Conservation (phyloP, 2,797 vertebrate genomes). For the Sebastes paucispinis region DNA sequence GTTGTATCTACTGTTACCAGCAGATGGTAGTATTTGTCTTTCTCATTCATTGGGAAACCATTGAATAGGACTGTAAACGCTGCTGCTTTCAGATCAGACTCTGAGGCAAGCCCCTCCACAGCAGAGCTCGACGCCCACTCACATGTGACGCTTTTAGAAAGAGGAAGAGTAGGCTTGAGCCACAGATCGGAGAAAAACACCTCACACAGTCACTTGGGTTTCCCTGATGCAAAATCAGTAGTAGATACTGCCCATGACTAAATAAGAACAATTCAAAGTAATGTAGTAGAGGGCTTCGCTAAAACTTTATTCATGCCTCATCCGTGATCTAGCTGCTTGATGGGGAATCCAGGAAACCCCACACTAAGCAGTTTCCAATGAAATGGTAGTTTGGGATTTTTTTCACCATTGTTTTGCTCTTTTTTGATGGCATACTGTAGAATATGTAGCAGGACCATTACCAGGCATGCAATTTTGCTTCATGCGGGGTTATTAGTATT, state of each 20-base stretch:
- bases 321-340: background rate
- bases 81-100: background rate
- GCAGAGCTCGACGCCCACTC: background rate
- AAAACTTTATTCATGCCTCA: background rate
- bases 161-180: slow-evolving; percentile 41
- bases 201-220: slow-evolving; percentile 7
- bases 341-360: background rate
- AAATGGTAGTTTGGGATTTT: background rate
- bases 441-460: background rate
- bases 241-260: background rate
- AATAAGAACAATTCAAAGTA: background rate
- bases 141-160: slow-evolving; percentile 27
- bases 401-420: background rate
- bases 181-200: background rate
- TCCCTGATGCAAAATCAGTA: slow-evolving; percentile 32
- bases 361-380: background rate
- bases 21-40: slow-evolving; percentile 25
- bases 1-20: background rate
- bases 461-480: background rate
- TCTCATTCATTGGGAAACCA: background rate
- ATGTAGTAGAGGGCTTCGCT: background rate
- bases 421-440: background rate
- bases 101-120: background rate
- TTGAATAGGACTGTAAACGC: background rate
- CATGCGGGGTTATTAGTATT: background rate